phyloP scores from a whole-genome alignment of 92 coral and sea anemone genomes.

The Epizoanthus rinbou region DNA sequence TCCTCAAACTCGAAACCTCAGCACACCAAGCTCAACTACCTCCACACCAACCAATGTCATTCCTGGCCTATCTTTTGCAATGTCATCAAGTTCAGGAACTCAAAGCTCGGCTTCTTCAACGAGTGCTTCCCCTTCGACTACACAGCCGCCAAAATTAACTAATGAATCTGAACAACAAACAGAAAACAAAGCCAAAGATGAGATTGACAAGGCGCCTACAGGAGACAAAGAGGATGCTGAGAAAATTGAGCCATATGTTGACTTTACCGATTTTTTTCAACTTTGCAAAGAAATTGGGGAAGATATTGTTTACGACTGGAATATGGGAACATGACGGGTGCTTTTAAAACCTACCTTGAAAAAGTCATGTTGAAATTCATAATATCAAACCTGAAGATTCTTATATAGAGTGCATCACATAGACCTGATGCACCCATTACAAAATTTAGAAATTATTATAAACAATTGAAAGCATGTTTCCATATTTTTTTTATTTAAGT shows the following conservation, averaged over 20 bases:
- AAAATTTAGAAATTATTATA: too few relatives aligned
- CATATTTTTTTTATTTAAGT: too few relatives aligned
- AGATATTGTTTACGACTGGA: slow-evolving; percentile 66
- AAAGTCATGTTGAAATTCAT: too few relatives aligned
- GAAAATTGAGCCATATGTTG: slow-evolving; percentile 79
- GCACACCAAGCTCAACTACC: slow-evolving; percentile 74
- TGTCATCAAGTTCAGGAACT: slow-evolving; percentile 67
- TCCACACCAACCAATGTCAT: slow-evolving; percentile 80
- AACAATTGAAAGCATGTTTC: too few relatives aligned
- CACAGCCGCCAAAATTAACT: slow-evolving; percentile 45
- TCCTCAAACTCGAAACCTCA: slow-evolving; percentile 39
- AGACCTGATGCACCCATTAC: too few relatives aligned
- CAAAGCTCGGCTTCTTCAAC: slow-evolving; percentile 76
- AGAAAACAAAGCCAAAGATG: slow-evolving; percentile 36
- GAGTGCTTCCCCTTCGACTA: slow-evolving; percentile 64
- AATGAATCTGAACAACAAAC: neutral
- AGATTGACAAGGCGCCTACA: slow-evolving; percentile 20
- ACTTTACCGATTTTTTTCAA: slow-evolving; percentile 70
- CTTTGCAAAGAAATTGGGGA: slow-evolving; percentile 68
- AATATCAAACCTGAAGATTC: too few relatives aligned
- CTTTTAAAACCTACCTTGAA: neutral
- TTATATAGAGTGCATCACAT: too few relatives aligned
- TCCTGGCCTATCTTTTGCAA: slow-evolving; percentile 43
- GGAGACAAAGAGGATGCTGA: slow-evolving; percentile 31
- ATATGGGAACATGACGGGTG: slow-evolving; percentile 2